Conservation (phyloP, 2,113 vertebrate species). For the Oxyura jamaicensis region DNA sequence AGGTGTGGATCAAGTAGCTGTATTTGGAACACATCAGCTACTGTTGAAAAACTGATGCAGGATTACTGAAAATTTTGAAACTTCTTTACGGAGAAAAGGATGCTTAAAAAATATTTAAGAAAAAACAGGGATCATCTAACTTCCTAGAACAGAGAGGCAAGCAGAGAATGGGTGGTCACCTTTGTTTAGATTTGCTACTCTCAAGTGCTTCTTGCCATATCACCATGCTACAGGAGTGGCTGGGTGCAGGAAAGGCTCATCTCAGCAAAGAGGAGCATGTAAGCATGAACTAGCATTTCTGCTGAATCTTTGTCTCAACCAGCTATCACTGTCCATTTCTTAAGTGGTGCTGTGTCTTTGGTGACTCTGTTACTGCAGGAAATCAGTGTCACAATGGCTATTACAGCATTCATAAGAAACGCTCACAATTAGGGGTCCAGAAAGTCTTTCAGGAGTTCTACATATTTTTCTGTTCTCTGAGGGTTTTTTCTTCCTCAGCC, state of each 20-base stretch:
- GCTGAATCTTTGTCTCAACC: not conserved
- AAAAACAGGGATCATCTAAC: not conserved
- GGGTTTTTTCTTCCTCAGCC: not conserved
- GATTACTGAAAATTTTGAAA: not conserved
- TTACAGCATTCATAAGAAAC: not conserved
- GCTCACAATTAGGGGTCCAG: not conserved
- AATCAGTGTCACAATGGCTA: not conserved
- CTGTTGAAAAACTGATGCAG: not conserved
- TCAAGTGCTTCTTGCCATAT: not conserved
- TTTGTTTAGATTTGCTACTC: not conserved
- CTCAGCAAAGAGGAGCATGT: not conserved
- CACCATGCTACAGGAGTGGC: not conserved
- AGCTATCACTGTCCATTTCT: not conserved
- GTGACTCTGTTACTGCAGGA: not conserved
- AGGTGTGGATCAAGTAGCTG: accelerated
- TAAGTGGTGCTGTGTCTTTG: not conserved
- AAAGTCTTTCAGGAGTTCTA: not conserved
- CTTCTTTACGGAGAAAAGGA: not conserved
- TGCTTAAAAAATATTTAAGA: not conserved
- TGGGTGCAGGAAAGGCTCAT: not conserved
- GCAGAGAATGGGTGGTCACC: not conserved
- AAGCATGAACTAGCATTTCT: not conserved
- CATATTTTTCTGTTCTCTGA: not conserved
- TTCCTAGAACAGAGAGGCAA: not conserved
- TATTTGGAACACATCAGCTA: not conserved